Percentiles rank a stretch among this genome's conserved stretches.
Evolutionary conservation across 2,113 vertebrate genomes (phyloP).

Genomic region (Epinephelus cyanopodus): DNA sequence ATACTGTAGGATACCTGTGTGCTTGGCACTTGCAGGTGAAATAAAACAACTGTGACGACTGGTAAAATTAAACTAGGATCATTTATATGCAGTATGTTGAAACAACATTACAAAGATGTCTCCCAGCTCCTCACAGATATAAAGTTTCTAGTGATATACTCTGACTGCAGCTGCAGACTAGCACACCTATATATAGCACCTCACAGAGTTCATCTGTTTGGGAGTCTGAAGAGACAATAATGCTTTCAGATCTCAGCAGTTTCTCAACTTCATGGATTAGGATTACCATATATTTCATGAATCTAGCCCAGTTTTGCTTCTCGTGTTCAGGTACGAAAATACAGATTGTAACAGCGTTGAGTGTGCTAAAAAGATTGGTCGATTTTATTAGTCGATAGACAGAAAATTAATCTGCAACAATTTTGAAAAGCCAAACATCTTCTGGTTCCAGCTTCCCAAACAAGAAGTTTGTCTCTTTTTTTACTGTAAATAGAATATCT

Average conservation of each 20-base stretch:
- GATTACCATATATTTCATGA: conserved; percentile 15
- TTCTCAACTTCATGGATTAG: conserved; percentile 20
- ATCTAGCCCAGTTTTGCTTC: background rate
- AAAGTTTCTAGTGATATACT: conserved; percentile 15
- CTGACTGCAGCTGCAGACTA: conserved; percentile 14
- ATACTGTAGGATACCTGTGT: background rate
- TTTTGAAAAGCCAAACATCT: background rate
- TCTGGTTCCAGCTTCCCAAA: background rate
- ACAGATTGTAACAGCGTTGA: background rate
- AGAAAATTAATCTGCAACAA: background rate
- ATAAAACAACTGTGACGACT: background rate
- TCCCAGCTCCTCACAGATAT: conserved; percentile 6
- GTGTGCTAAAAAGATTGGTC: background rate
- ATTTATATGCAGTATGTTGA: background rate
- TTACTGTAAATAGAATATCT: too few relatives aligned
- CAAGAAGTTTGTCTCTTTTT: background rate
- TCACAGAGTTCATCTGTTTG: background rate
- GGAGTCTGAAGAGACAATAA: background rate
- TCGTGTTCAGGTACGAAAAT: background rate
- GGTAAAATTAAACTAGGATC: background rate
- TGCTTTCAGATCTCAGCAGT: conserved; percentile 17
- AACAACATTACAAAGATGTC: conserved; percentile 18
- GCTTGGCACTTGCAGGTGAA: background rate
- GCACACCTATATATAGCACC: conserved; percentile 35
- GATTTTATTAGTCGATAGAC: background rate